Conservation (phyloP, 1,140 invertebrate genomes). For the Hyphantria cunea region DNA sequence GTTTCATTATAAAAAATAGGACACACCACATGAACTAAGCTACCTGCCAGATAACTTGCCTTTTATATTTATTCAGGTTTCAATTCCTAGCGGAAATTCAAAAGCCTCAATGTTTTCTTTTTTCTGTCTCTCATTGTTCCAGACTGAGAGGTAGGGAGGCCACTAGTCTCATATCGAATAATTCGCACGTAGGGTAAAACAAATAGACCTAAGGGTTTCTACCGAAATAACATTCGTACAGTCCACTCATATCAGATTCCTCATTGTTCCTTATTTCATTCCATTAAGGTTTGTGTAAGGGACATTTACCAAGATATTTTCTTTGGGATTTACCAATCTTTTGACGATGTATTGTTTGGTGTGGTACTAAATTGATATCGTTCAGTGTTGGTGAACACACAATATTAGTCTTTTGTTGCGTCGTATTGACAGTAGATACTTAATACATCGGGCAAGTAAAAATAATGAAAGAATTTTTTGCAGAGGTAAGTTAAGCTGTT, state of each 20-base stretch:
- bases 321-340: constrained; percentile 31
- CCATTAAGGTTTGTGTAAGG: constrained; percentile 61
- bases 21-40: no score
- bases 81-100: constrained; percentile 33
- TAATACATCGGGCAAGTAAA: no score
- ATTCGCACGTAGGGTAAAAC: constrained; percentile 63
- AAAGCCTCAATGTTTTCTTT: constrained; percentile 46
- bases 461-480: no score
- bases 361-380: background rate
- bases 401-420: no score
- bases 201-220: constrained; percentile 41
- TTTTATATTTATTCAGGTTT: constrained; percentile 41
- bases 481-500: no score
- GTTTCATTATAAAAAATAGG: no score
- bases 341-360: constrained; percentile 4
- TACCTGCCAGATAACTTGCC: constrained; percentile 3
- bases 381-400: background rate
- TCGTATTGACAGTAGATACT: no score
- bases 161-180: constrained; percentile 44
- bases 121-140: constrained; percentile 41
- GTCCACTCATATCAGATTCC: constrained; percentile 71
- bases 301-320: constrained; percentile 41
- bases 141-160: constrained; percentile 34
- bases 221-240: constrained; percentile 62
- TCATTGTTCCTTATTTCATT: constrained; percentile 68